Percentiles rank a stretch among this genome's conserved stretches.
Conservation (phyloP, 2,113 vertebrate species). For the Emydura subglobosa region DNA sequence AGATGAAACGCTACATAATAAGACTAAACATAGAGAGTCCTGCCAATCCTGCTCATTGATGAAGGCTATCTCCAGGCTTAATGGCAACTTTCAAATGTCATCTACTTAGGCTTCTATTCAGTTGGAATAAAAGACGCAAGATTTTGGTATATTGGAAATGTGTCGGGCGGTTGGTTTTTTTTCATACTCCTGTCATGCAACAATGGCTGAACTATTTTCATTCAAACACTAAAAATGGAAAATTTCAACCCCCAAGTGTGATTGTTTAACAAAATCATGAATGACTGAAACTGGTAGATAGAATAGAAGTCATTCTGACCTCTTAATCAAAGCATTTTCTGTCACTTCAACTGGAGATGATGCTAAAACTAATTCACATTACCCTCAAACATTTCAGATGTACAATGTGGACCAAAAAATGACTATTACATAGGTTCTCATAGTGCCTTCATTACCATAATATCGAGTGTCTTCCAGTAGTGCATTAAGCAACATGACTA, state of each 20-base stretch:
- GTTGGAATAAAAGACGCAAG: background rate
- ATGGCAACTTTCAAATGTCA: background rate
- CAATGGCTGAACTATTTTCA: background rate
- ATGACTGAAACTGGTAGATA: rapidly evolving
- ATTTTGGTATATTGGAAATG: background rate
- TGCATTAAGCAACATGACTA: background rate
- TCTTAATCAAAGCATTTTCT: background rate
- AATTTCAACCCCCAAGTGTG: background rate
- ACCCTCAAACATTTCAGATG: background rate
- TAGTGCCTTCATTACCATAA: background rate
- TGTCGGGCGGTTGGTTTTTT: background rate
- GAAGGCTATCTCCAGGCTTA: background rate
- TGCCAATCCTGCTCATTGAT: background rate
- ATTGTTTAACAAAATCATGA: background rate
- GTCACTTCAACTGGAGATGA: background rate
- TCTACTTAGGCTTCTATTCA: background rate
- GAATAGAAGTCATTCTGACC: background rate
- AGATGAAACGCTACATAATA: background rate
- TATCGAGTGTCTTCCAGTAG: background rate
- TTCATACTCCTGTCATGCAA: background rate
- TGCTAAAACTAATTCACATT: background rate
- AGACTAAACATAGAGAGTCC: background rate
- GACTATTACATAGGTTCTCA: background rate
- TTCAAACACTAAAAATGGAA: background rate
- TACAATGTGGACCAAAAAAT: background rate